Conservation (phyloP, 37 sponge, comb jelly and placozoan species). For the Halichondria panicea region DNA sequence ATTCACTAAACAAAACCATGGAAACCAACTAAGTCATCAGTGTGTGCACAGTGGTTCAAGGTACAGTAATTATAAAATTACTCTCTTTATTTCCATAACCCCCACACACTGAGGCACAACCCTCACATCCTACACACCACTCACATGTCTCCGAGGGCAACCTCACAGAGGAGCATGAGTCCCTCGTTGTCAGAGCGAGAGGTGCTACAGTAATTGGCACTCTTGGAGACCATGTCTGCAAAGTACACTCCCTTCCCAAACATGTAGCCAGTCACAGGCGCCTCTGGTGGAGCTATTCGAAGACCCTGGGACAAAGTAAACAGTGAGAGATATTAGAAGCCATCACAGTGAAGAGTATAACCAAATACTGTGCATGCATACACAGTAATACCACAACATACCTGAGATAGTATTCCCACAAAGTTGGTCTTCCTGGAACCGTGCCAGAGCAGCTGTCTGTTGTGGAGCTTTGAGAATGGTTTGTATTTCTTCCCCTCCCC, state of each 20-base stretch:
- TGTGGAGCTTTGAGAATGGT: conserved; percentile 80
- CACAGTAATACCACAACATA: not conserved
- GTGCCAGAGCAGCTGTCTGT: conserved; percentile 96
- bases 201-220: conserved; percentile 95
- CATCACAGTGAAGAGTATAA: too few species aligned
- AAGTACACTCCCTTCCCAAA: conserved; percentile 99
- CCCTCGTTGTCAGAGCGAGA: conserved; percentile 57
- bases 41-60: too few species aligned
- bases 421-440: conserved; percentile 94
- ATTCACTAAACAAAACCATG: too few species aligned
- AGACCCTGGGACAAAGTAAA: conserved; percentile 58
- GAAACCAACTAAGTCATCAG: too few species aligned
- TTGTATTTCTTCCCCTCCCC: conserved; percentile 86
- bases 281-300: conserved; percentile 98
- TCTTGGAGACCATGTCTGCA: conserved; percentile 90
- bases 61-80: too few species aligned
- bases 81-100: not conserved
- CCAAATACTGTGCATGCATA: too few species aligned
- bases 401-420: conserved; percentile 95
- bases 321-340: too few species aligned
- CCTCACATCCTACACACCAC: conserved; percentile 2
- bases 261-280: conserved; percentile 99
- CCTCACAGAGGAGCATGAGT: conserved; percentile 94
- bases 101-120: not conserved
- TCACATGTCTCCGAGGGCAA: conserved; percentile 97